phyloP scores from a whole-genome alignment of 2,113 vertebrate genomes.

The Pristiophorus japonicus region DNA sequence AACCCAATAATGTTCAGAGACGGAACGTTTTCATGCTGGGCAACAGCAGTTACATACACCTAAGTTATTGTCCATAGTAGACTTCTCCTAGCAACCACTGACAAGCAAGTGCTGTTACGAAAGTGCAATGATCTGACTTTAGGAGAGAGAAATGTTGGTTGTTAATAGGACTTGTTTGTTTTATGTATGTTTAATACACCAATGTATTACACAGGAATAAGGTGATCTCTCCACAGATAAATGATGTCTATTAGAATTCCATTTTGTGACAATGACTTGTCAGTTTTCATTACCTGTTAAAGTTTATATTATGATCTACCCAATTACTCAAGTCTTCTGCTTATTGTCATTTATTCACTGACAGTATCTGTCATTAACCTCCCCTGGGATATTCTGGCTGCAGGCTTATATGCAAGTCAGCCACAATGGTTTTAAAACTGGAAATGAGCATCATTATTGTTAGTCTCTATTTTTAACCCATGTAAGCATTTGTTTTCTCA shows the following conservation, averaged over 20 bases:
- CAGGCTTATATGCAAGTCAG: not conserved
- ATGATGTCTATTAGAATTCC: conserved; percentile 6
- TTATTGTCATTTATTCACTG: conserved; percentile 29
- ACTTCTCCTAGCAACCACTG: not conserved
- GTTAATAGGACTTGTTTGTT: not conserved
- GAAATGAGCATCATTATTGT: not conserved
- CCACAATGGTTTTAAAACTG: conserved; percentile 12
- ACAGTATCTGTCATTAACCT: conserved; percentile 20
- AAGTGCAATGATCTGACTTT: not conserved
- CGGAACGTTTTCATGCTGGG: too few species aligned
- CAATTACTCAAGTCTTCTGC: conserved; percentile 9
- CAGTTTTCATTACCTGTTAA: conserved; percentile 28
- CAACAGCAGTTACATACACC: not conserved
- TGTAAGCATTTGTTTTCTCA: not conserved
- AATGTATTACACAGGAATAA: not conserved
- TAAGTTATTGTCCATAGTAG: not conserved
- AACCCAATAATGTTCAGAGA: not conserved
- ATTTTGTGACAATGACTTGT: conserved; percentile 21
- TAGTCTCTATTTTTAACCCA: not conserved
- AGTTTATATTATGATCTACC: conserved; percentile 4
- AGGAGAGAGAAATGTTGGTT: not conserved
- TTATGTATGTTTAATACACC: conserved; percentile 10
- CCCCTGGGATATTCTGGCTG: conserved; percentile 11
- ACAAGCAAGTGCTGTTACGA: not conserved
- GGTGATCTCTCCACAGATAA: not conserved